Percentiles rank a stretch among this genome's conserved stretches.
phyloP scores from a whole-genome alignment of 2,113 vertebrate species.

The Triplophysa siluroides region DNA sequence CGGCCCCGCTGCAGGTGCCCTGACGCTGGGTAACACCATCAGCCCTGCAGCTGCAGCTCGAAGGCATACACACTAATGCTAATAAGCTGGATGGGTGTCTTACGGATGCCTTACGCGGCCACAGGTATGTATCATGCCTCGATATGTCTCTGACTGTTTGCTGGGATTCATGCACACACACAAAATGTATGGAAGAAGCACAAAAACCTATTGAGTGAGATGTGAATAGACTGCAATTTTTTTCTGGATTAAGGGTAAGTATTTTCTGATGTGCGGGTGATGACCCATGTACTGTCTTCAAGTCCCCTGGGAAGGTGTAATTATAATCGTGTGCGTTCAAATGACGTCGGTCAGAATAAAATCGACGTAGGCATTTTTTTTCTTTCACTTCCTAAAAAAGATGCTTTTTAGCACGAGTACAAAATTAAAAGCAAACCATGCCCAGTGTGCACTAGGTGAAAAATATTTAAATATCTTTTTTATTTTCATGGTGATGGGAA shows the following conservation, averaged over 20 bases:
- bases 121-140: not conserved
- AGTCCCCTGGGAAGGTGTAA: not conserved
- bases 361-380: not conserved
- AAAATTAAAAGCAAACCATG: not conserved
- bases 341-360: not conserved
- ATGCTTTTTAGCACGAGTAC: not conserved
- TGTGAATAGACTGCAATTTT: no score
- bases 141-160: not conserved
- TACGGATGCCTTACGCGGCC: not conserved
- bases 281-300: not conserved
- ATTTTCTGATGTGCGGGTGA: not conserved
- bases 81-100: not conserved
- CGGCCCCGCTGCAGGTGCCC: conserved; percentile 69
- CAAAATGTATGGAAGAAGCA: not conserved
- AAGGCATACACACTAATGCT: not conserved
- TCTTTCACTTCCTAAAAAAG: not conserved
- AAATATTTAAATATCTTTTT: not conserved
- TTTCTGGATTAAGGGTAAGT: no score
- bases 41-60: not conserved
- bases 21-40: conserved; percentile 39
- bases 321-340: not conserved
- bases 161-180: not conserved
- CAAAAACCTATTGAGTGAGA: not conserved
- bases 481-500: not conserved
- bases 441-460: not conserved